Conservation (phyloP, 2,113 vertebrate genomes). For the Phocoena sinus region DNA sequence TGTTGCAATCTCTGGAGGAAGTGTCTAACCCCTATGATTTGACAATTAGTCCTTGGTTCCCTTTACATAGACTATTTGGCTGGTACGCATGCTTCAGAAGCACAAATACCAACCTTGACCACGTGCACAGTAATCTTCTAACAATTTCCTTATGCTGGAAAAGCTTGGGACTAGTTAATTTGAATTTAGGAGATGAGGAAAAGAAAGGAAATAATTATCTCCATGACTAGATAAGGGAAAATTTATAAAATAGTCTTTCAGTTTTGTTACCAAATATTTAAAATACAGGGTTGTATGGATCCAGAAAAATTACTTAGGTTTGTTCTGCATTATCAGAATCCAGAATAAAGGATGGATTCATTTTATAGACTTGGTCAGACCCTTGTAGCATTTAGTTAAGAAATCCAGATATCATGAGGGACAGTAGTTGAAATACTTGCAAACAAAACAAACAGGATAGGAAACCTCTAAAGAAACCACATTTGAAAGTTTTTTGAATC, state of each 20-base stretch:
- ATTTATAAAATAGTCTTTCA: background rate
- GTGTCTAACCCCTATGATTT: background rate
- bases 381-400: background rate
- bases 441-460: background rate
- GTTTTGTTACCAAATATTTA: background rate
- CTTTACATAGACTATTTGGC: background rate
- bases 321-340: background rate
- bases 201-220: background rate
- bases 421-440: background rate
- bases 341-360: background rate
- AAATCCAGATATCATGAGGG: background rate
- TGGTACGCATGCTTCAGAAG: background rate
- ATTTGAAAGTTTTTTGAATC: background rate
- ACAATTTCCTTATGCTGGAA: background rate
- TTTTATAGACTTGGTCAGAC: background rate
- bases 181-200: background rate
- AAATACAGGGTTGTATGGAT: background rate
- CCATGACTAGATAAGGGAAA: background rate
- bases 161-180: background rate
- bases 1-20: background rate
- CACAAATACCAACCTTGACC: background rate
- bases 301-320: background rate
- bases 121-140: background rate
- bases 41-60: background rate
- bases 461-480: background rate